Evolutionary conservation across 2,888 invertebrate genomes (phyloP), one percentile per base, ranked within the genome.

Genomic region (Corbicula japonica): DNA sequence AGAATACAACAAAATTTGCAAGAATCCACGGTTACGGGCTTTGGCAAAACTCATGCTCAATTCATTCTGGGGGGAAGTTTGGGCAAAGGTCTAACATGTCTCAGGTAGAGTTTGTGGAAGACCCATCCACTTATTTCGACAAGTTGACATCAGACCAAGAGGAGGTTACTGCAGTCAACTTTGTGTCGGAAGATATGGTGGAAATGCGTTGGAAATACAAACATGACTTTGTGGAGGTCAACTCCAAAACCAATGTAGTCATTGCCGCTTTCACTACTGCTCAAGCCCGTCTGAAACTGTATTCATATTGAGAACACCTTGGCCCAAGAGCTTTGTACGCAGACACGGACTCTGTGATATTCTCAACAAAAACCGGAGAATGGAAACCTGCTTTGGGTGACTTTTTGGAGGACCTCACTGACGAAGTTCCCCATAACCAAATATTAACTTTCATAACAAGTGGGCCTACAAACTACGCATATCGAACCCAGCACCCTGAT

Each of bases 341-440:
- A 5, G 73, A 63, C 21, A 74, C 66, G 23, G 66, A 68, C 46
- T 70, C 66, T 2, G 32, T 69, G 10, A 35, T 69, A n/a, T 69
- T 61, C 26, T n/a, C 38, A n/a, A 30, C 23, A 41, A 34, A 61
- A 34, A 12, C 50, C 8, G 50, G 50, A 18, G 38, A 61, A 23
- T 58, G 58, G 44, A 38, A 44, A 8, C 87, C 88, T 12, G 77
- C 86, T 12, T 76, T 83, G 0, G 92, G 91, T n/a, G n/a, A n/a
- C n/a, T n/a, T n/a, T n/a, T n/a, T n/a, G n/a, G n/a, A n/a, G n/a
- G n/a, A n/a, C n/a, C n/a, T n/a, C n/a, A n/a, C n/a, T n/a, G n/a
- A n/a, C n/a, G n/a, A n/a, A n/a, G n/a, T n/a, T n/a, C n/a, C n/a
- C n/a, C n/a, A n/a, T n/a, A n/a, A n/a, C n/a, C n/a, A n/a, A n/a